These are phyloP conservation scores for Iphiclides podalirius DNA, from an alignment of 2,888 invertebrate species.

Conservation along the genomic window DNA sequence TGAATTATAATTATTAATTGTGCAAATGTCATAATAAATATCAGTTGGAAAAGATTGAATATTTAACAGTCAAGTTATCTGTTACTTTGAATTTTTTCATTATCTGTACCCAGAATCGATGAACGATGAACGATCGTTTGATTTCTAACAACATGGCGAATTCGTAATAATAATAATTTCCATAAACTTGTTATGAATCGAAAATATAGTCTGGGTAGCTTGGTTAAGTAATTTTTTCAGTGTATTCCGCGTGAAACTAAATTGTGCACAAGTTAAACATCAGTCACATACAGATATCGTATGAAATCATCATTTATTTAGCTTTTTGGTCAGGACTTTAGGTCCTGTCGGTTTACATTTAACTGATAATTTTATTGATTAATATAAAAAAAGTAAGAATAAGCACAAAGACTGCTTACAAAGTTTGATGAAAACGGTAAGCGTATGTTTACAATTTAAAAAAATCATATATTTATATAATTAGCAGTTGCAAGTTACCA, in stretches of 20 bases:
- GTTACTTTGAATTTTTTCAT: neutral
- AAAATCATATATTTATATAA: too few species aligned
- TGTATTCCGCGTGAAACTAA: neutral
- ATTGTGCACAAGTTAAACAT: neutral
- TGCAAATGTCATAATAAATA: too few species aligned
- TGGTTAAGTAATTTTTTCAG: neutral
- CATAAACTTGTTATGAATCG: conserved; percentile 12
- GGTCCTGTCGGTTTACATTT: conserved; percentile 15
- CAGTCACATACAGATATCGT: conserved; percentile 1
- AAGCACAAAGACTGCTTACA: too few species aligned
- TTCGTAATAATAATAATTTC: conserved; percentile 32
- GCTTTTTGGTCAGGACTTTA: conserved; percentile 24
- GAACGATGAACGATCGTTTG: conserved; percentile 42
- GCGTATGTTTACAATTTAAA: too few species aligned
- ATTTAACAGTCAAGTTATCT: too few species aligned
- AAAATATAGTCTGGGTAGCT: conserved; percentile 6
- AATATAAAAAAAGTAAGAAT: too few species aligned
- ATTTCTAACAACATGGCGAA: conserved; percentile 71
- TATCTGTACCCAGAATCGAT: conserved; percentile 33
- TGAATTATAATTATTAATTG: too few species aligned
- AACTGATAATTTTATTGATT: conserved; percentile 2
- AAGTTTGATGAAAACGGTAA: too few species aligned
- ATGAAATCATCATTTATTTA: neutral
- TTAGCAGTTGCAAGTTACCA: too few species aligned
- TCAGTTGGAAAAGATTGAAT: too few species aligned